Evolutionary conservation across 2,888 invertebrate genomes (phyloP), one percentile per base, ranked within the genome.

Genomic region (Amblyteles armatorius): DNA sequence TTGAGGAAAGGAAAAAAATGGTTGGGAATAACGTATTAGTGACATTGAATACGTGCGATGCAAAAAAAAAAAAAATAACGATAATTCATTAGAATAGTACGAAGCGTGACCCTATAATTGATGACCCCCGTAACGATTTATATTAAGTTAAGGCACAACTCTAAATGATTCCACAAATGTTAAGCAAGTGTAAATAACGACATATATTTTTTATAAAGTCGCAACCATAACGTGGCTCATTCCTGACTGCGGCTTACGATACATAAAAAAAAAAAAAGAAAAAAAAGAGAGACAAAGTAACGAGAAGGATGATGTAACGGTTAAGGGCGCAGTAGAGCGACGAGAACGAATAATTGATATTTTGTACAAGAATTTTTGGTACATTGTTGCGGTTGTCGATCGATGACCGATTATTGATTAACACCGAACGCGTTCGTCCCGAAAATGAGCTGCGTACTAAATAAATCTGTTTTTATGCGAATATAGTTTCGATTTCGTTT

Each of bases 111-210:
- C 36, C 36, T 76, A 55, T 40, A 48, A 26, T 71, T 44, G 44
- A 67, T 72, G 65, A 52, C 44, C 44, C 44, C 33, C 29, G 26
- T 57, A 55, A 83, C 67, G 72, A 77, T 80, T 80, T 55, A 65
- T 79, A 65, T 67, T 63, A 73, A 81, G 29, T 73, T 78, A 81
- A 82, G 82, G 85, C 82, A 82, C 82, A 85, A 76, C 72, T 82
- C 67, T 55, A 72, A 85, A 85, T 60, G 76, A 79, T 71, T 85
- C 76, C 60, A 44, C 67, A 77, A 79, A 79, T 79, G 79, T 72
- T 68, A 50, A 77, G 55, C 74, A 63, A 82, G 85, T 85, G 85
- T 85, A 82, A 36, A 82, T 78, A 85, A 79, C 44, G 72, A 55
- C 63, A 79, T 82, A 73, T 72, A 73, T 74, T 84, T 74, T 72